These are phyloP conservation scores for Helicoverpa armigera DNA, from an alignment of 1,140 invertebrate genomes.

Conservation along the genomic window DNA sequence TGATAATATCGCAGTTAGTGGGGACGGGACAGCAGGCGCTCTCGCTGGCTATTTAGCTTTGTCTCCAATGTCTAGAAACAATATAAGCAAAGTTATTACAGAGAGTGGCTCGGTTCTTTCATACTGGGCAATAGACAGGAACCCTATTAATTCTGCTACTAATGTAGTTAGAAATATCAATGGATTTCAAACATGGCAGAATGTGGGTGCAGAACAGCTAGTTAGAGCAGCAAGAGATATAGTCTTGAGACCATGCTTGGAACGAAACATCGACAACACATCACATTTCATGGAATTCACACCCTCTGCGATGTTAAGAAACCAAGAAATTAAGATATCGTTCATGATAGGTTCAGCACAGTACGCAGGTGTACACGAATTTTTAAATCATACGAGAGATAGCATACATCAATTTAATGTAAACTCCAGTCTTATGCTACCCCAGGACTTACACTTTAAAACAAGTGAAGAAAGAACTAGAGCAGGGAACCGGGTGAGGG, in stretches of 20 bases:
- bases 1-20: conserved; percentile 75
- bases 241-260: conserved; percentile 68
- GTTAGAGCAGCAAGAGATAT: conserved; percentile 55
- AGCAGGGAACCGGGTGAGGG: conserved; percentile 57
- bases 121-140: conserved; percentile 73
- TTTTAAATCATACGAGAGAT: conserved; percentile 54
- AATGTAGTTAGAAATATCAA: conserved; percentile 51
- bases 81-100: conserved; percentile 70
- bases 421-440: conserved; percentile 61
- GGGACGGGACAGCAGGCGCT: conserved; percentile 65
- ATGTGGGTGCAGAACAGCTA: conserved; percentile 57
- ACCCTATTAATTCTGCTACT: conserved; percentile 59
- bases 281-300: conserved; percentile 61
- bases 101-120: conserved; percentile 74
- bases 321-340: conserved; percentile 54
- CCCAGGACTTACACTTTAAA: conserved; percentile 68
- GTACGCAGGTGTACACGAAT: conserved; percentile 68
- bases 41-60: conserved; percentile 69
- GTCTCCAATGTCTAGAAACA: conserved; percentile 61
- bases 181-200: conserved; percentile 21
- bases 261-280: conserved; percentile 51
- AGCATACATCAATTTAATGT: conserved; percentile 62
- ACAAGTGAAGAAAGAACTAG: conserved; percentile 50
- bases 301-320: conserved; percentile 64
- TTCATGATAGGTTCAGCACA: conserved; percentile 71